phyloP scores from a whole-genome alignment of 2,888 invertebrate species.

The Antheraea yamamai region DNA sequence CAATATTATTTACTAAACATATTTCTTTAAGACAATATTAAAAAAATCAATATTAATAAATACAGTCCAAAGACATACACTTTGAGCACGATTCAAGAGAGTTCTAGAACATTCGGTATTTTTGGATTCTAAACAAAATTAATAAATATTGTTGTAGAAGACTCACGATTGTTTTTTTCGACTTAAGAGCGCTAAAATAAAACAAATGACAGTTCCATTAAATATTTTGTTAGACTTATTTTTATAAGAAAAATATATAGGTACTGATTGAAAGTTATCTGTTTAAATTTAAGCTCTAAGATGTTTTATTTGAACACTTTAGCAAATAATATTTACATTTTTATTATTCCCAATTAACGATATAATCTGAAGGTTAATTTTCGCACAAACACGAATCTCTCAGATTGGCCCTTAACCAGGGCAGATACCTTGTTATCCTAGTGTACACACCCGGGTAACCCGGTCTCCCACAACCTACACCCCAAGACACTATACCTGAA shows the following conservation, averaged over 20 bases:
- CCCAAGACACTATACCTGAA: conserved; percentile 92
- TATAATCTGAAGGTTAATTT: conserved; percentile 11
- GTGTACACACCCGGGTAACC: conserved; percentile 90
- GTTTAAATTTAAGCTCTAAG: neutral
- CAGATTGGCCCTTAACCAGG: conserved; percentile 89
- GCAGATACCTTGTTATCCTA: conserved; percentile 85
- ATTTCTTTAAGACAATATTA: neutral
- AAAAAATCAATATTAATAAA: neutral
- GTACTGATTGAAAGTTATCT: neutral
- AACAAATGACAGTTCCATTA: neutral
- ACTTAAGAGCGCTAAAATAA: neutral
- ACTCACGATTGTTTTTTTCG: neutral
- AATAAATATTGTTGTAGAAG: neutral
- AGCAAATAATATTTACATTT: neutral
- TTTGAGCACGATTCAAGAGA: neutral
- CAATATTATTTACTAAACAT: neutral
- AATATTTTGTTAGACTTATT: neutral
- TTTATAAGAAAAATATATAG: neutral
- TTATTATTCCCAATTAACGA: neutral
- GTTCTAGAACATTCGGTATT: neutral
- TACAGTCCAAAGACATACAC: neutral
- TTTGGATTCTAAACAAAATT: neutral
- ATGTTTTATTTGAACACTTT: neutral
- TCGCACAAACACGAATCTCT: conserved; percentile 88
- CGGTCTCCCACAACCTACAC: conserved; percentile 88